phyloP scores from a whole-genome alignment of 2,113 vertebrate species.

The Passer montanus region DNA sequence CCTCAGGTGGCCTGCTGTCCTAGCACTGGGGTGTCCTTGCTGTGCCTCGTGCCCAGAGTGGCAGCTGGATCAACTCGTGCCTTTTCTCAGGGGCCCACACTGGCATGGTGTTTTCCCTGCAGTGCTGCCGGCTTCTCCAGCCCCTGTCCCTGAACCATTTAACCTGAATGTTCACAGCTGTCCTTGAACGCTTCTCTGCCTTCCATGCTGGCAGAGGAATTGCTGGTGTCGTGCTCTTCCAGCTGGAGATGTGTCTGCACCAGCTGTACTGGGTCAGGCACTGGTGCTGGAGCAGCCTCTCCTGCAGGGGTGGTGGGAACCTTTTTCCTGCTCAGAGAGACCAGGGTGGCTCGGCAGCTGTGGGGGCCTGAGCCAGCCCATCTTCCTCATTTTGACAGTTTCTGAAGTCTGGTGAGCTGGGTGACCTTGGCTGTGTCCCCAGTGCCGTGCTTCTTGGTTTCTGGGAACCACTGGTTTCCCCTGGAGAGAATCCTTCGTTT shows the following conservation, averaged over 20 bases:
- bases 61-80: constrained; percentile 28
- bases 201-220: background rate
- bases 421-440: background rate
- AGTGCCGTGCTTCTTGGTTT: background rate
- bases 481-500: background rate
- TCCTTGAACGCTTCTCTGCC: background rate
- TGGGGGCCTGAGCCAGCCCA: background rate
- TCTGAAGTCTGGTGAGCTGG: background rate
- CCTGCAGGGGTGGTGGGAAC: background rate
- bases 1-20: background rate
- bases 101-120: accelerated
- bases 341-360: background rate
- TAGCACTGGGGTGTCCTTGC: background rate
- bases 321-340: background rate
- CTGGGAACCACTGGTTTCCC: background rate
- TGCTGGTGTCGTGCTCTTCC: background rate
- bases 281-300: background rate
- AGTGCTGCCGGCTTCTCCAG: accelerated
- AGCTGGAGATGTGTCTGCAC: background rate
- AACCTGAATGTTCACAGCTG: background rate
- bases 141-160: background rate
- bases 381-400: background rate
- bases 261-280: background rate
- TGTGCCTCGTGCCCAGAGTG: background rate
- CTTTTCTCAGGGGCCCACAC: constrained; percentile 39